Percentiles rank a stretch among this genome's conserved stretches.
These are phyloP conservation scores for Chionodraco myersi DNA, from an alignment of 2,113 vertebrate genomes.

Conservation along the genomic window DNA sequence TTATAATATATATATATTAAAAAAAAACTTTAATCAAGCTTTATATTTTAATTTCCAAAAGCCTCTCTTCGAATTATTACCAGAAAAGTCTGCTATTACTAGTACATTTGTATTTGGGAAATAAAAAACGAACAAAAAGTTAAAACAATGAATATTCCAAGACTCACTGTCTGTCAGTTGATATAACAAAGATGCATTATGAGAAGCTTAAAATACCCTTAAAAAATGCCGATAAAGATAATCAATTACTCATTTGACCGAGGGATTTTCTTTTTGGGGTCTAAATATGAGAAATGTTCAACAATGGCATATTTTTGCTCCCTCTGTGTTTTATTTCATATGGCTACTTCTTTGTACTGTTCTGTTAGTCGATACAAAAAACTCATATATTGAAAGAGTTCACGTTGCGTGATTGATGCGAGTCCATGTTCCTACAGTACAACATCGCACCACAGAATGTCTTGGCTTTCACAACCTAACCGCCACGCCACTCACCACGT, in stretches of 20 bases:
- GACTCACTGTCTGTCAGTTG: neutral
- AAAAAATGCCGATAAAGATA: too few relatives aligned
- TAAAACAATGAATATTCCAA: neutral
- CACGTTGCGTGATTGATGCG: slow-evolving; percentile 2
- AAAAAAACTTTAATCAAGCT: neutral
- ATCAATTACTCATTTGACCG: too few relatives aligned
- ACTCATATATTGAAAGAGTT: neutral
- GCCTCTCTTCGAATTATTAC: neutral
- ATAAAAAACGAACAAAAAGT: neutral
- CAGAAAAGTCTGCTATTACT: neutral
- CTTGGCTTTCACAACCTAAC: slow-evolving; percentile 46
- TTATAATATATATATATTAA: neutral
- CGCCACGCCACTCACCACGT: slow-evolving; percentile 43
- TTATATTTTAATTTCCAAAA: too few relatives aligned
- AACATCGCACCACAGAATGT: slow-evolving; percentile 32
- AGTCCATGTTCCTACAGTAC: slow-evolving; percentile 7
- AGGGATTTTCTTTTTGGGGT: too few relatives aligned
- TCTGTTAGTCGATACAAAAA: neutral
- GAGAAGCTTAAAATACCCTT: neutral
- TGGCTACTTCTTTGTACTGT: neutral
- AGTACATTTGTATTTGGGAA: neutral
- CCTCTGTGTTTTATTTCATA: neutral
- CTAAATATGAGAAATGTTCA: neutral
- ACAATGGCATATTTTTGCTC: too few relatives aligned
- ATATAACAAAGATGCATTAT: neutral